Evolutionary conservation across 2,113 vertebrate genomes (phyloP), one percentile per base, ranked within the genome.

Genomic region (Microcebus griseorufus): DNA sequence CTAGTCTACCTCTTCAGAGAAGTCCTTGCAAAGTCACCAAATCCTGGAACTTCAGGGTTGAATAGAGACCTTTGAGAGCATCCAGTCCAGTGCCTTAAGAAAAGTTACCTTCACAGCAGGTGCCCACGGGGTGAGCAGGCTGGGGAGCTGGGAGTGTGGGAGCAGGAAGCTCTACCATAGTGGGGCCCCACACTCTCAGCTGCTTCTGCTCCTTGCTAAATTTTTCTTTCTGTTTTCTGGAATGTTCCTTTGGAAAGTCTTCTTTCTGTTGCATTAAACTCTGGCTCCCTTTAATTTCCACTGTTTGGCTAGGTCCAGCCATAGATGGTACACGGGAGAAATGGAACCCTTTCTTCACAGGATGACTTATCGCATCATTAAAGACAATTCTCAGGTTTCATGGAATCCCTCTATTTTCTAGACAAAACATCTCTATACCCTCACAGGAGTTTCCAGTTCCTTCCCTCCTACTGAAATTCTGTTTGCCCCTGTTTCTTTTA

Each of bases 211-310:
- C 51, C 32, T 67, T 16, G 5, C 34, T 84, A 6, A 58, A 51
- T 27, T 16, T 88, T 34, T 55, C 29, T 88, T 90, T 60, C 45
- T 18, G 32, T 65, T 16, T n/a, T 11, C 62, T 27, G 22, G 18
- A 29, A 34, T 34, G 18, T 90, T 92, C 51, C 65, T 96, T 78
- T 60, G 29, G 27, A 73, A 55, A 53, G 34, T 25, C 42, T 58
- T 80, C 89, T 88, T 87, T 94, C 58, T 60, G 72, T 93, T 65
- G 48, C 67, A n/a, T 88, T 53, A 42, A 93, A 87, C 76, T 53
- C 37, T 73, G 14, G n/a, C 34, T 42, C 37, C 51, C 67, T 32
- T 0, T 69, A 32, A 32, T n/a, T 64, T 32, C 45, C 2, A 34
- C 18, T 39, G 0, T 80, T n/a, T 11, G 25, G n/a, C 27, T 22